phyloP scores from a whole-genome alignment of 2,888 invertebrate genomes.

The Polydrusus cervinus region DNA sequence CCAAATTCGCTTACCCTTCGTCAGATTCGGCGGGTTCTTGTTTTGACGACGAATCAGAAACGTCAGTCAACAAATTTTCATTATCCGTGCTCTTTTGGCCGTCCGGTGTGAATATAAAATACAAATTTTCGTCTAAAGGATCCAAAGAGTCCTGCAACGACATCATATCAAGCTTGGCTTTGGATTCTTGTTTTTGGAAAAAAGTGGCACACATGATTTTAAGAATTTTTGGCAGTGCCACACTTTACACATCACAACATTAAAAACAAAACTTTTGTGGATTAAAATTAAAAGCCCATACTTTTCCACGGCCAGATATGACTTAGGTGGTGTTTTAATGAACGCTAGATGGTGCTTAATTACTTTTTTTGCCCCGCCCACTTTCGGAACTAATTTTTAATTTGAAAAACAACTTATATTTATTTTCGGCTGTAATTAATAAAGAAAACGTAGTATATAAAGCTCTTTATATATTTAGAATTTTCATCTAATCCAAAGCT shows the following conservation, averaged over 20 bases:
- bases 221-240: constrained; percentile 23
- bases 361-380: constrained; percentile 42
- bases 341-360: constrained; percentile 56
- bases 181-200: constrained; percentile 58
- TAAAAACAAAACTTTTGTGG: constrained; percentile 34
- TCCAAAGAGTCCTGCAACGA: constrained; percentile 74
- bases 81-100: constrained; percentile 63
- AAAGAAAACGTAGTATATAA: neutral
- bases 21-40: constrained; percentile 50
- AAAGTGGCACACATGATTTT: constrained; percentile 59
- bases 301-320: constrained; percentile 34
- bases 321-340: constrained; percentile 47
- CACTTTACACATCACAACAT: constrained; percentile 34
- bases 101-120: constrained; percentile 71
- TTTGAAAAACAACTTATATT: neutral
- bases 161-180: constrained; percentile 72
- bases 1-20: constrained; percentile 50
- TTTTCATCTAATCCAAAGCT: too few species aligned
- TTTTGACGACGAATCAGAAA: constrained; percentile 34
- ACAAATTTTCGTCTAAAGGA: constrained; percentile 70
- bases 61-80: constrained; percentile 57
- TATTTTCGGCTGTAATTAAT: too few species aligned
- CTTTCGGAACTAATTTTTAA: constrained; percentile 10
- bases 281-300: constrained; percentile 31
- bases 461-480: neutral